These are phyloP conservation scores for Nyctibius bracteatus DNA, from an alignment of 2,113 vertebrate genomes.

Conservation along the genomic window DNA sequence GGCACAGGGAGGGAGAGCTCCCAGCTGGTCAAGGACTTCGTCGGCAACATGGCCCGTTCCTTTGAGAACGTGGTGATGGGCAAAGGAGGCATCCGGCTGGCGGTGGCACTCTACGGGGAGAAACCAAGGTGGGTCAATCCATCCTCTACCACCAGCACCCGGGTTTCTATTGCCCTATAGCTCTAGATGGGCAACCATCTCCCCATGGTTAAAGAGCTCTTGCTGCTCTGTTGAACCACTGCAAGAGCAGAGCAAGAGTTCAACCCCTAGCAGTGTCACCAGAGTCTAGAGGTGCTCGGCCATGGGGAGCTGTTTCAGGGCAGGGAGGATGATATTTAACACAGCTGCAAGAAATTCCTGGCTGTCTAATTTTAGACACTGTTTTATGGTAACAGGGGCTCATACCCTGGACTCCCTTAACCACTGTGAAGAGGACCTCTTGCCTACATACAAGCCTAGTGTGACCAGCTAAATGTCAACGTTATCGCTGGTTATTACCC, in stretches of 20 bases:
- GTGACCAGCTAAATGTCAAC: not conserved
- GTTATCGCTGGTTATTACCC: accelerated
- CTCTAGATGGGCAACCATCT: not conserved
- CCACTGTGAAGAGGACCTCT: not conserved
- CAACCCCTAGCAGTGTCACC: not conserved
- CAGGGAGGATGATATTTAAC: not conserved
- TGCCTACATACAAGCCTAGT: not conserved
- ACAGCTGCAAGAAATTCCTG: not conserved
- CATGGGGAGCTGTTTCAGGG: not conserved
- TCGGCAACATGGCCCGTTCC: conserved; percentile 67
- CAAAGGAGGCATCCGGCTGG: conserved; percentile 79
- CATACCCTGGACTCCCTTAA: not conserved
- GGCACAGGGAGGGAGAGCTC: conserved; percentile 66
- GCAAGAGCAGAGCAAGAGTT: not conserved
- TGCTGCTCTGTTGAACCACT: not conserved
- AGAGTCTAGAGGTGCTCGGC: accelerated
- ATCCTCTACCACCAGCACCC: not conserved
- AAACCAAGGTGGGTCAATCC: conserved; percentile 71
- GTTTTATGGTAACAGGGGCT: not conserved
- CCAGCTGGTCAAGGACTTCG: conserved; percentile 75
- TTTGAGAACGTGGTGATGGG: conserved; percentile 69
- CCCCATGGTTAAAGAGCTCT: not conserved
- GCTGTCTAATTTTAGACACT: not conserved
- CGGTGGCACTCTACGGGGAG: conserved; percentile 80
- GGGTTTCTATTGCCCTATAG: accelerated